Conservation (phyloP, 2,888 invertebrate genomes). For the Phymatocera aterrima region DNA sequence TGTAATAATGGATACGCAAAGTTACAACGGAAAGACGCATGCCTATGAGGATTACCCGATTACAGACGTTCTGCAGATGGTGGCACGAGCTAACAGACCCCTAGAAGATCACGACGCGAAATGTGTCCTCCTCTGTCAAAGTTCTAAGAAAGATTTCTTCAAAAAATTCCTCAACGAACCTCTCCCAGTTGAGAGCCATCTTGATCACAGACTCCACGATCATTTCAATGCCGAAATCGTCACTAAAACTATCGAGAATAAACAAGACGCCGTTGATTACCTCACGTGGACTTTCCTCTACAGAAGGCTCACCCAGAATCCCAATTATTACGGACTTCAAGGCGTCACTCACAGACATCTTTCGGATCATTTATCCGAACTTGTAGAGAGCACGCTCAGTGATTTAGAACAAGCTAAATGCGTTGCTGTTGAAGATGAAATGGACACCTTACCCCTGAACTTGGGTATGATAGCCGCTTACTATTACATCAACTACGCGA, state of each 20-base stretch:
- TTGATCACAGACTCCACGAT: slow-evolving; percentile 98
- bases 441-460: slow-evolving; percentile 97
- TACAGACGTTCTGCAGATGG: slow-evolving; percentile 98
- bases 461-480: slow-evolving; percentile 99
- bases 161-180: slow-evolving; percentile 98
- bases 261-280: slow-evolving; percentile 99
- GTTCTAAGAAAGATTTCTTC: slow-evolving; percentile 98
- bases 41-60: slow-evolving; percentile 98
- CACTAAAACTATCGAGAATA: slow-evolving; percentile 99
- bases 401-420: slow-evolving; percentile 98
- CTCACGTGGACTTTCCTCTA: slow-evolving; percentile 99
- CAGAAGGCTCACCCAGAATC: slow-evolving; percentile 97
- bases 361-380: slow-evolving; percentile 98
- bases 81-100: slow-evolving; percentile 96
- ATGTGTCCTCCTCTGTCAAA: slow-evolving; percentile 97
- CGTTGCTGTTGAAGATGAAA: slow-evolving; percentile 97
- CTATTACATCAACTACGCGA: slow-evolving; percentile 99
- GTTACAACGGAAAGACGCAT: slow-evolving; percentile 81
- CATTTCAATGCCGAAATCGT: slow-evolving; percentile 99
- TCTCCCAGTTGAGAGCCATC: slow-evolving; percentile 96
- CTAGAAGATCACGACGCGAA: slow-evolving; percentile 94
- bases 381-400: slow-evolving; percentile 96
- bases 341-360: slow-evolving; percentile 97
- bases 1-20: slow-evolving; percentile 97
- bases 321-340: slow-evolving; percentile 99